A percentile compares a stretch with the other conserved stretches of the same genome.
Evolutionary conservation across 2,113 vertebrate species (phyloP).

Genomic region (Phaethornis superciliosus): DNA sequence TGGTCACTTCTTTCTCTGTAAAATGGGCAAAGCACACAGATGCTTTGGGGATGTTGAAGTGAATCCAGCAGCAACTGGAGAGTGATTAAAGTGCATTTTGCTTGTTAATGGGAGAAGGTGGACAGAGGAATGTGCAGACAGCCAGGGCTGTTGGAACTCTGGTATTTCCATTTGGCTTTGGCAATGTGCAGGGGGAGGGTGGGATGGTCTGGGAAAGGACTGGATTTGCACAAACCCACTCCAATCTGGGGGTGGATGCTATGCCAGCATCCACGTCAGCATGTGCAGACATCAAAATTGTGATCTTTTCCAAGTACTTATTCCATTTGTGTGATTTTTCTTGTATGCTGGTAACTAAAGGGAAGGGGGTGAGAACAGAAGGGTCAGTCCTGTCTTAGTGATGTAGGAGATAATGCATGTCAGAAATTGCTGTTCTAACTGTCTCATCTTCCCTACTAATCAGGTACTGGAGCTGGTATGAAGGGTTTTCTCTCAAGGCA

Average conservation of each 20-base stretch:
- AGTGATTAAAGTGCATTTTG: background rate
- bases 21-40: background rate
- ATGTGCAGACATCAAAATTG: background rate
- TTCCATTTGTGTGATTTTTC: background rate
- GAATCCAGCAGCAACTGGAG: constrained; percentile 30
- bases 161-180: background rate
- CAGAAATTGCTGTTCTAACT: constrained; percentile 13
- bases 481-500: constrained; percentile 73
- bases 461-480: constrained; percentile 97
- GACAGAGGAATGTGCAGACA: background rate
- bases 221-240: background rate
- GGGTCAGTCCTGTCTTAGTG: background rate
- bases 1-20: background rate
- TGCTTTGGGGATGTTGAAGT: background rate
- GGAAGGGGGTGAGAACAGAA: background rate
- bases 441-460: background rate
- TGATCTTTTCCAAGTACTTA: background rate
- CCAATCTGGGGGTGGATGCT: background rate
- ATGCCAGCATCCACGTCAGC: background rate
- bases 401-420: background rate
- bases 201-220: background rate
- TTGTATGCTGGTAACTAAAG: constrained; percentile 11
- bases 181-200: fast-evolving
- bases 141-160: background rate
- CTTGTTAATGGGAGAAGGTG: constrained; percentile 10